Evolutionary conservation across 1,140 invertebrate species (phyloP).

Genomic region (Trypoxylus dichotomus): DNA sequence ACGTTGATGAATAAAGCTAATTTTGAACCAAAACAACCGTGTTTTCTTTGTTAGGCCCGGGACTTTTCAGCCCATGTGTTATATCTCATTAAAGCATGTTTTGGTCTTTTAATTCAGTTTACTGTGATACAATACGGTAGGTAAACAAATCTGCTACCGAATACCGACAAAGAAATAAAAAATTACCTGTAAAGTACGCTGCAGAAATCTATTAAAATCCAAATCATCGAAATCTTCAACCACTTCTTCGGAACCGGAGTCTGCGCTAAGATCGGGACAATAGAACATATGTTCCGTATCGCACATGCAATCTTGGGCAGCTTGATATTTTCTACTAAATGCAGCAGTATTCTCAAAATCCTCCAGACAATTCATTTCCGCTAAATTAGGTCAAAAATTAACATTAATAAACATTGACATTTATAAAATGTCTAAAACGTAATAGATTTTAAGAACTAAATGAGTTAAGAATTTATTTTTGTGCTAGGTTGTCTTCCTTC

Average conservation of each 20-base stretch:
- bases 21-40: too few species aligned
- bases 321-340: conserved; percentile 93
- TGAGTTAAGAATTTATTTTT: too few species aligned
- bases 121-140: too few species aligned
- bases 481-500: too few species aligned
- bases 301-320: conserved; percentile 93
- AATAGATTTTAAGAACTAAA: too few species aligned
- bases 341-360: conserved; percentile 95
- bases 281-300: conserved; percentile 98
- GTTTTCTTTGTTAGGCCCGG: too few species aligned
- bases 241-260: conserved; percentile 45
- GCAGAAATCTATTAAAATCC: conserved; percentile 59
- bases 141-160: too few species aligned
- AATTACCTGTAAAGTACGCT: conserved; percentile 58
- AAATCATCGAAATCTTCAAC: conserved; percentile 54
- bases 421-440: too few species aligned
- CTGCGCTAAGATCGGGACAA: conserved; percentile 63
- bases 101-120: too few species aligned
- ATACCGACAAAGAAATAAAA: not conserved
- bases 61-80: too few species aligned
- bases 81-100: too few species aligned
- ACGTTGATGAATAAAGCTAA: too few species aligned
- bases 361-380: conserved; percentile 73
- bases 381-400: conserved; percentile 37
- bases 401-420: not conserved